A percentile compares a stretch with the other conserved stretches of the same genome.
Evolutionary conservation across 2,888 invertebrate species (phyloP).

Genomic region (Itoplectis maculator): DNA sequence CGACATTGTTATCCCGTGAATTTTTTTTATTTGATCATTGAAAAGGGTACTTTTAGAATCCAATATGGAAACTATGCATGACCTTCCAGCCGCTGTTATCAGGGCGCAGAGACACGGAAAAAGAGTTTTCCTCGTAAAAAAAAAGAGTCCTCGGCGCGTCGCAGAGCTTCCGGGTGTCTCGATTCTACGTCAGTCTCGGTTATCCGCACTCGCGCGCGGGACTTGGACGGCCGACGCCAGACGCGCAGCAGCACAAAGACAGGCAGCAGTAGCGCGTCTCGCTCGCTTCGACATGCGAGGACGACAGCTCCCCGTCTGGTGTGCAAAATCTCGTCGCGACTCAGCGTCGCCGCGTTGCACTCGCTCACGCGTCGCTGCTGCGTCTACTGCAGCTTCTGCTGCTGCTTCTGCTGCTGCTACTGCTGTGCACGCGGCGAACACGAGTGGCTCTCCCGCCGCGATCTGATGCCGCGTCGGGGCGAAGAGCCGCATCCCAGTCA

Average conservation of each 20-base stretch:
- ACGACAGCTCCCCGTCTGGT: constrained; percentile 33
- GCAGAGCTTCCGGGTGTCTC: constrained; percentile 40
- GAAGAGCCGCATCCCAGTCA: constrained; percentile 53
- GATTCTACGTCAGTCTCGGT: neutral
- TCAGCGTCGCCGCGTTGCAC: constrained; percentile 59
- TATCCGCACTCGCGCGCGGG: neutral
- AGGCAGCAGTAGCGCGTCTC: constrained; percentile 22
- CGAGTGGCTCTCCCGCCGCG: constrained; percentile 20
- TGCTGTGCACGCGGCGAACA: neutral
- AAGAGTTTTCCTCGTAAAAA: constrained; percentile 1
- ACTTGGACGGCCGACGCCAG: too few relatives aligned
- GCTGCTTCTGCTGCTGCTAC: too few relatives aligned
- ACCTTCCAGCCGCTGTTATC: too few relatives aligned
- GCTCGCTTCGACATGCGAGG: constrained; percentile 33
- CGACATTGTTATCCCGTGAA: too few relatives aligned
- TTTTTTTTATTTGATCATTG: too few relatives aligned
- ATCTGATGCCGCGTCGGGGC: constrained; percentile 48
- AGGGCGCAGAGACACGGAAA: too few relatives aligned
- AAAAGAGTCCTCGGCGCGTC: neutral
- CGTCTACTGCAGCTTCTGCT: too few relatives aligned
- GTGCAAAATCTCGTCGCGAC: constrained; percentile 66
- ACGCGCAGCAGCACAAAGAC: neutral
- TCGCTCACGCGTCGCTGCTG: constrained; percentile 29
- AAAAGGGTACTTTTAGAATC: too few relatives aligned
- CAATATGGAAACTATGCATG: too few relatives aligned